These are phyloP conservation scores for Premnoplex brunnescens DNA, from an alignment of 2,797 vertebrate genomes.

Conservation along the genomic window DNA sequence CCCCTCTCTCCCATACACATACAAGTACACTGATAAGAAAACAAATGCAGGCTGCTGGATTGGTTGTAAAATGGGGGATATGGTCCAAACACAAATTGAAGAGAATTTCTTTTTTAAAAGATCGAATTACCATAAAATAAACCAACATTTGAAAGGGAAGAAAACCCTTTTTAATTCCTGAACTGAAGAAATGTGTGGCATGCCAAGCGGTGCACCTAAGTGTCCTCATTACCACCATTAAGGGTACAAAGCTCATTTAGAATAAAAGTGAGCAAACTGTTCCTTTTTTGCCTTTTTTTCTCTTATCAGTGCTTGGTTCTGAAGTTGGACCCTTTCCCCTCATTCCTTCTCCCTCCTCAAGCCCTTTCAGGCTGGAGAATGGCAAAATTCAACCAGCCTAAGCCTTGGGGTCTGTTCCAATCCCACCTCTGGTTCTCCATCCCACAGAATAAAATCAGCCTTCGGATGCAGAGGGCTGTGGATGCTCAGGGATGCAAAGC, in stretches of 20 bases:
- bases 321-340: neutral
- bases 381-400: neutral
- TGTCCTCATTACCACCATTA: neutral
- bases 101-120: neutral
- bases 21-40: neutral
- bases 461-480: neutral
- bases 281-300: neutral
- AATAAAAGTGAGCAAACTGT: neutral
- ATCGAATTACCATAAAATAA: neutral
- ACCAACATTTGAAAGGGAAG: accelerated
- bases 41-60: neutral
- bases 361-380: neutral
- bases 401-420: too few species aligned
- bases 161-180: accelerated
- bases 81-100: accelerated
- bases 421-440: neutral
- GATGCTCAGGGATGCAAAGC: neutral
- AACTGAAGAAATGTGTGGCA: neutral
- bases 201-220: neutral
- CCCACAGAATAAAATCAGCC: neutral
- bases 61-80: neutral
- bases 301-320: neutral
- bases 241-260: neutral
- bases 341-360: neutral
- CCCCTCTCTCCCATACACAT: too few species aligned